Conservation (phyloP, 2,797 vertebrate species). For the Crotalus adamanteus region DNA sequence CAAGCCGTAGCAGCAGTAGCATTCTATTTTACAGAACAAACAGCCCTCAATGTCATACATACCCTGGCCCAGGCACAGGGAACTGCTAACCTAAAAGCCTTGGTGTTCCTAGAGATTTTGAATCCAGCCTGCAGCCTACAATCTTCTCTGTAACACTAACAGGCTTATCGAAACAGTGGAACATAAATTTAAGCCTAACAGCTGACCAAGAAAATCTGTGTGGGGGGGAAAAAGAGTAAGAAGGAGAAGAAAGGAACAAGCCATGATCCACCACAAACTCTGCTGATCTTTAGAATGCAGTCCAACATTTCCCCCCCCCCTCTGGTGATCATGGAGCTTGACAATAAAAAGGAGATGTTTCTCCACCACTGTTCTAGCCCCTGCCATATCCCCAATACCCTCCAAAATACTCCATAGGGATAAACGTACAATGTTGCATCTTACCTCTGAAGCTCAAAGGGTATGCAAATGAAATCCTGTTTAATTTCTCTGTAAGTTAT, state of each 20-base stretch:
- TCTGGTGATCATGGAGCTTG: background rate
- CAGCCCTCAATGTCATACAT: background rate
- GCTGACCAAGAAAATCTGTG: background rate
- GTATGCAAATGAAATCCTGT: constrained; percentile 12
- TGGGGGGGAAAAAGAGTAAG: background rate
- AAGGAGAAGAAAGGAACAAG: background rate
- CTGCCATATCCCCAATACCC: background rate
- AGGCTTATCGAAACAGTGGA: background rate
- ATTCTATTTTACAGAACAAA: background rate
- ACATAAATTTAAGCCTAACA: background rate
- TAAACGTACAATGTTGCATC: constrained; percentile 5
- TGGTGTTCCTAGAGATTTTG: background rate
- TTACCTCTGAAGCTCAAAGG: constrained; percentile 31
- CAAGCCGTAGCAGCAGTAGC: background rate
- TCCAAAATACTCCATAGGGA: background rate
- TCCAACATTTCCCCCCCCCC: background rate
- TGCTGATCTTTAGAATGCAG: background rate
- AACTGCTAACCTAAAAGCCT: background rate
- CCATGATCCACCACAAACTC: background rate
- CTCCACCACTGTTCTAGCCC: background rate
- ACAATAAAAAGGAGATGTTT: background rate
- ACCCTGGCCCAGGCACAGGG: background rate
- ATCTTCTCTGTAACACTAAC: background rate
- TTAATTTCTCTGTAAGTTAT: constrained; percentile 28
- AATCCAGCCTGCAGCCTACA: background rate